These are phyloP conservation scores for Nestor notabilis DNA, from an alignment of 2,113 vertebrate species.

Conservation along the genomic window DNA sequence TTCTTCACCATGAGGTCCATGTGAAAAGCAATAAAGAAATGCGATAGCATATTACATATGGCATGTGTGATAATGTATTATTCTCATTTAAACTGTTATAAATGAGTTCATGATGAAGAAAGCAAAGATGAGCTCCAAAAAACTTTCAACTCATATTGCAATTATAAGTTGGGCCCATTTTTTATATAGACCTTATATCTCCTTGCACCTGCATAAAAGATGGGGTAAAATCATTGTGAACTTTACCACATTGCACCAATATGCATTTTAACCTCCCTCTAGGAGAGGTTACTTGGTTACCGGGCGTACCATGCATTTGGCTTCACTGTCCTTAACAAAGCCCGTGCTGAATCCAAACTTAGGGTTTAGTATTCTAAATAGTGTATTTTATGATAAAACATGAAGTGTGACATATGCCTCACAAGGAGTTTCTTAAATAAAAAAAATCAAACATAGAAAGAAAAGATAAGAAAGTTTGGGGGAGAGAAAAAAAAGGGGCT, in stretches of 20 bases:
- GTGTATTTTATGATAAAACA: not conserved
- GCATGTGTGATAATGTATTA: not conserved
- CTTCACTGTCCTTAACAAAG: not conserved
- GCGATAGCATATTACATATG: not conserved
- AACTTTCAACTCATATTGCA: not conserved
- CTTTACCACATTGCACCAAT: not conserved
- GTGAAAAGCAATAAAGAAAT: not conserved
- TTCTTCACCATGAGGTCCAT: not conserved
- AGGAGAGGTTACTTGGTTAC: not conserved
- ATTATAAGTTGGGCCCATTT: not conserved
- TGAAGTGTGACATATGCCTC: not conserved
- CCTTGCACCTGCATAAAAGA: not conserved
- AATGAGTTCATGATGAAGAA: not conserved
- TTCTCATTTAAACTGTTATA: not conserved
- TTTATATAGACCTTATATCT: not conserved
- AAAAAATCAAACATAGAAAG: not conserved
- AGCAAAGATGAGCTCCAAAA: not conserved
- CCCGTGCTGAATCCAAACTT: not conserved
- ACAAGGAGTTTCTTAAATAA: not conserved
- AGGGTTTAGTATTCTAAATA: not conserved
- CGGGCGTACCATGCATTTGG: not conserved
- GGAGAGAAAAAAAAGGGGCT: not conserved
- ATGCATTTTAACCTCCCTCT: not conserved
- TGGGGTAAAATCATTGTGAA: not conserved
- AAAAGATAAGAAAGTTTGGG: not conserved